Percentiles rank a stretch among this genome's conserved stretches.
Evolutionary conservation across 2,113 vertebrate species (phyloP).

Genomic region (Globicephala melas): DNA sequence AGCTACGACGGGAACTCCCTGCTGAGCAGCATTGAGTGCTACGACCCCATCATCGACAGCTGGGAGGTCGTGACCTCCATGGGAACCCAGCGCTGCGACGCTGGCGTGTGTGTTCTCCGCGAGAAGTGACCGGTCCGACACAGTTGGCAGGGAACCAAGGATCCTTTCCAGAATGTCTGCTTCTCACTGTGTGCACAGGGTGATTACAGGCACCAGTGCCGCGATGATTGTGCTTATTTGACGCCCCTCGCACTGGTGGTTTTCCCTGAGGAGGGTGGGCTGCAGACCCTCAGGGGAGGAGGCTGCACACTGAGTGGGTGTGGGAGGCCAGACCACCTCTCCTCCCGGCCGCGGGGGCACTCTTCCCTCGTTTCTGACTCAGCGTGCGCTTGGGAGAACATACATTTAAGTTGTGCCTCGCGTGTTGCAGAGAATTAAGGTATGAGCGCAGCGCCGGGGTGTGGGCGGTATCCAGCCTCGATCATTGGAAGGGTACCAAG

Average conservation of each 20-base stretch:
- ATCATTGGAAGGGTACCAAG: conserved; percentile 22
- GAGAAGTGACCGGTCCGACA: conserved; percentile 87
- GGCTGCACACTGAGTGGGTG: neutral
- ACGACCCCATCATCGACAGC: conserved; percentile 97
- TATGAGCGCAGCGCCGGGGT: neutral
- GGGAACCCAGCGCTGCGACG: conserved; percentile 98
- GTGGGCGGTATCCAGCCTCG: conserved; percentile 46
- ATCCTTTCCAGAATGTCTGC: conserved; percentile 78
- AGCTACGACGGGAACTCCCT: conserved; percentile 98
- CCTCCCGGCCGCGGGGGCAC: conserved; percentile 44
- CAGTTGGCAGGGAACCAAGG: conserved; percentile 45
- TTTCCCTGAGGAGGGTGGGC: conserved; percentile 52
- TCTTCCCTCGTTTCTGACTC: neutral
- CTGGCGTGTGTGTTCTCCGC: conserved; percentile 96
- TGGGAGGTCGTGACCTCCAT: conserved; percentile 99
- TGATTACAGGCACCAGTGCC: conserved; percentile 64
- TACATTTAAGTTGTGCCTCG: conserved; percentile 9
- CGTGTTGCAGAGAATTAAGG: conserved; percentile 43
- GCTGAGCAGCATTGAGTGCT: conserved; percentile 98
- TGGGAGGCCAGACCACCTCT: conserved; percentile 58
- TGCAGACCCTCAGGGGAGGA: conserved; percentile 37
- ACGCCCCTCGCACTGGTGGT: conserved; percentile 54
- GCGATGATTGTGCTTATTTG: conserved; percentile 76
- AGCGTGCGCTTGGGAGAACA: conserved; percentile 38
- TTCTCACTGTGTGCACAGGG: conserved; percentile 72